Evolutionary conservation across 2,113 vertebrate genomes (phyloP).

Genomic region (Chaetorhynchus papuensis): DNA sequence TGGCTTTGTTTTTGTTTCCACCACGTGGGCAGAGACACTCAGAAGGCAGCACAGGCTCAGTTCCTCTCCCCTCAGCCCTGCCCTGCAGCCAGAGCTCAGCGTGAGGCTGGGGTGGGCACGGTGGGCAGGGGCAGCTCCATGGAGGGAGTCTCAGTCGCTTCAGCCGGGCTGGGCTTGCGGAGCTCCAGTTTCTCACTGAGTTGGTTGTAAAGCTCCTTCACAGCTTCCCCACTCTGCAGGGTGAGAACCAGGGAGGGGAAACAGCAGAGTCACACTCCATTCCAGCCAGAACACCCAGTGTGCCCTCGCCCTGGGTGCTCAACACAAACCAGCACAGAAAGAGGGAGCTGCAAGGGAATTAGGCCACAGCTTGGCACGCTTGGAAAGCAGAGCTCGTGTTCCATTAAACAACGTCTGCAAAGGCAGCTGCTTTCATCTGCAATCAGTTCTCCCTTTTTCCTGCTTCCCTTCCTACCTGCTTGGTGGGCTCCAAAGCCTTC

Average conservation of each 20-base stretch:
- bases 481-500: constrained; percentile 89
- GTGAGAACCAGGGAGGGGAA: background rate
- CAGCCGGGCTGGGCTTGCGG: constrained; percentile 81
- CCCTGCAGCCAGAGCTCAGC: background rate
- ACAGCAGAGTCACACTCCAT: background rate
- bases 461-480: constrained; percentile 80
- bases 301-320: background rate
- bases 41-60: background rate
- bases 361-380: background rate
- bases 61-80: background rate
- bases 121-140: constrained; percentile 87
- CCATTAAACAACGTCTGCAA: background rate
- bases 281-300: background rate
- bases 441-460: background rate
- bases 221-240: constrained; percentile 84
- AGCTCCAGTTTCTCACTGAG: constrained; percentile 86
- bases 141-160: constrained; percentile 74
- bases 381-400: background rate
- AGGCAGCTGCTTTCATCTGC: background rate
- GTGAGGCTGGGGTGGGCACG: constrained; percentile 69
- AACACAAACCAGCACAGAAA: background rate
- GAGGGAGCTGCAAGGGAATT: background rate
- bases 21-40: background rate
- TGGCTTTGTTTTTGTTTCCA: background rate
- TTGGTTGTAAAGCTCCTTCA: constrained; percentile 88